Evolutionary conservation across 1,140 invertebrate genomes (phyloP).

Genomic region (Liolophura sinensis): DNA sequence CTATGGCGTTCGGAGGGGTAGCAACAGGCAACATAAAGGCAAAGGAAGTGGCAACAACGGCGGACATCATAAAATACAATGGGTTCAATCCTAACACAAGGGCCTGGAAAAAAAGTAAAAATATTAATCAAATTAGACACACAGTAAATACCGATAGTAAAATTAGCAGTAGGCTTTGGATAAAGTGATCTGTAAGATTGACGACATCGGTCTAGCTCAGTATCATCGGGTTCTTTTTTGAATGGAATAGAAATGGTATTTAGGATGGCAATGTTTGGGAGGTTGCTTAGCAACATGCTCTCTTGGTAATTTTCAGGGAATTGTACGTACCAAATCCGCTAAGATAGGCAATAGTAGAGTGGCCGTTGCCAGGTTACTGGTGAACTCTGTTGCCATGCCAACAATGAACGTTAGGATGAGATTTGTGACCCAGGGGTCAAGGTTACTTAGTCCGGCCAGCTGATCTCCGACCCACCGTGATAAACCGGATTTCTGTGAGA

Average conservation of each 20-base stretch:
- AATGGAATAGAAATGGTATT: not conserved
- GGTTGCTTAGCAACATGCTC: not conserved
- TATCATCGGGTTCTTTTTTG: not conserved
- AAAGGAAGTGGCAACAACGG: constrained; percentile 77
- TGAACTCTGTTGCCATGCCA: constrained; percentile 59
- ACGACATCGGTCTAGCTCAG: too few species aligned
- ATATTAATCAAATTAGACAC: too few species aligned
- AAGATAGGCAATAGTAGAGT: constrained; percentile 61
- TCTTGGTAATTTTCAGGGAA: not conserved
- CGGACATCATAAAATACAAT: constrained; percentile 83
- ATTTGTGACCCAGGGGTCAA: constrained; percentile 42
- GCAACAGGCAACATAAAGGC: constrained; percentile 79
- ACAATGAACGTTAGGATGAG: constrained; percentile 54
- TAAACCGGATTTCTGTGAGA: constrained; percentile 42
- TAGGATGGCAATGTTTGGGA: not conserved
- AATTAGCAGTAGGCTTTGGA: too few species aligned
- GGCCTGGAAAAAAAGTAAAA: too few species aligned
- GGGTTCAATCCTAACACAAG: constrained; percentile 67
- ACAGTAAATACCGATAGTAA: too few species aligned
- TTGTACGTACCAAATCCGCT: constrained; percentile 50
- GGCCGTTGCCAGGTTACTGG: constrained; percentile 61
- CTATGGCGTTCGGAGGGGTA: constrained; percentile 92
- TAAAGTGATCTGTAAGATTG: too few species aligned
- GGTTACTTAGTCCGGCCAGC: constrained; percentile 28
- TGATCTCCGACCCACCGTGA: constrained; percentile 40